Evolutionary conservation across 2,797 vertebrate genomes (phyloP).

Genomic region (Gymnoscopelus microlampas): DNA sequence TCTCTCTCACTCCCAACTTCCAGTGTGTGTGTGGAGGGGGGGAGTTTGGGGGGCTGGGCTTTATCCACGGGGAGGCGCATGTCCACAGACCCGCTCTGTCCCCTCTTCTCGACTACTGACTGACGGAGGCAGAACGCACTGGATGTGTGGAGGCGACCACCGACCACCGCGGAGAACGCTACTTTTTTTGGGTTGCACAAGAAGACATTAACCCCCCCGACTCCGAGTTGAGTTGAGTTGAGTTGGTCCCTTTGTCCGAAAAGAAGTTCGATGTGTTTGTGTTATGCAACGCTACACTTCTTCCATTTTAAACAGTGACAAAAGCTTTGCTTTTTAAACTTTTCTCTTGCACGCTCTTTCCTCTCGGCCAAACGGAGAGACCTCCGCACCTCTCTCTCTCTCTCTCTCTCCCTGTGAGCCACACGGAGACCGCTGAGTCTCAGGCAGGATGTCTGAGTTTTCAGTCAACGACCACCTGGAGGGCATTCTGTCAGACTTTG

Average conservation of each 20-base stretch:
- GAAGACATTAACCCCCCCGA: too few relatives aligned
- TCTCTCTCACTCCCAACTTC: not conserved
- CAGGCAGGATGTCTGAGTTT: slow-evolving; percentile 83
- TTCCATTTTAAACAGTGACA: not conserved
- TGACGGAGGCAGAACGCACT: not conserved
- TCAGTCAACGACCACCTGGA: slow-evolving; percentile 89
- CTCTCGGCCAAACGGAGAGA: not conserved
- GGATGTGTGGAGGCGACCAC: not conserved
- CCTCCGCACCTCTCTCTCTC: too few relatives aligned
- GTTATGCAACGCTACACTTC: not conserved
- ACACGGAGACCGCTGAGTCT: too few relatives aligned
- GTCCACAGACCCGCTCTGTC: not conserved
- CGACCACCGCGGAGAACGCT: not conserved
- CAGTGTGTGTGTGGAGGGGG: too few relatives aligned
- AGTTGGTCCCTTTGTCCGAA: not conserved
- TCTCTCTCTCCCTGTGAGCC: not conserved
- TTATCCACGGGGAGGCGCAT: not conserved
- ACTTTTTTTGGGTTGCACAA: not conserved
- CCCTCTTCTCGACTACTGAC: not conserved
- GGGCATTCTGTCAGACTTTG: slow-evolving; percentile 90
- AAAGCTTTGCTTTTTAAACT: not conserved
- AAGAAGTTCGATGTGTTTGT: not conserved
- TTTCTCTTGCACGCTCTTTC: not conserved
- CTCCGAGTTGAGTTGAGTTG: not conserved
- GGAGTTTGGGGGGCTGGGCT: not conserved